A percentile compares a stretch with the other conserved stretches of the same genome.
These are phyloP conservation scores for Temnothorax longispinosus DNA, from an alignment of 1,140 invertebrate genomes.

Conservation along the genomic window DNA sequence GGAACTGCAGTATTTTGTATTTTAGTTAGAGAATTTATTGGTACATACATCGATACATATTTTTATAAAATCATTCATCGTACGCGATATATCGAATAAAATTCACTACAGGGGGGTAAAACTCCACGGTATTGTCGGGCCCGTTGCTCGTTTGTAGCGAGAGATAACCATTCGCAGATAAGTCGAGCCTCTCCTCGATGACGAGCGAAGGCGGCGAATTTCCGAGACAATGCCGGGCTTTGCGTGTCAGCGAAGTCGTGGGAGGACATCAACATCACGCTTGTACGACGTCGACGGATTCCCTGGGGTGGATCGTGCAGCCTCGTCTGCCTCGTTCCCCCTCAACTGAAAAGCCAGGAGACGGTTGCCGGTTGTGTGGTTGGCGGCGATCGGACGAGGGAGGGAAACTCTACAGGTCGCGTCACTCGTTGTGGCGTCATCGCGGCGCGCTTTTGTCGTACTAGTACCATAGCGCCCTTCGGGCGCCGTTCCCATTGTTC, in stretches of 20 bases:
- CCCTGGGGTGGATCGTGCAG: background rate
- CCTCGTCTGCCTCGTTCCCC: background rate
- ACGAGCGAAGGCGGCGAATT: background rate
- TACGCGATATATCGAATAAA: background rate
- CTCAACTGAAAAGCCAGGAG: constrained; percentile 31
- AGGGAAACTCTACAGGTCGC: constrained; percentile 41
- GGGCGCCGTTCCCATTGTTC: constrained; percentile 59
- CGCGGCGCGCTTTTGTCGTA: constrained; percentile 73
- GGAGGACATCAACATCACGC: constrained; percentile 35
- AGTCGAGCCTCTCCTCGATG: constrained; percentile 6
- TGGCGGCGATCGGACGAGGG: background rate
- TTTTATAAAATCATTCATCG: background rate
- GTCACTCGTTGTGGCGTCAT: constrained; percentile 57
- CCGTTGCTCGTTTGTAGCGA: constrained; percentile 2
- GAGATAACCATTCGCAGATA: constrained; percentile 25
- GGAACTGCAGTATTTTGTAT: background rate
- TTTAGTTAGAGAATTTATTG: background rate
- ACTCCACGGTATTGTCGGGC: background rate
- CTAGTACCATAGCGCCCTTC: constrained; percentile 51
- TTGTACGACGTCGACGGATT: constrained; percentile 52
- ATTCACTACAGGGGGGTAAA: background rate
- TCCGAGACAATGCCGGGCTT: constrained; percentile 39
- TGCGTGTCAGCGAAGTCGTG: background rate
- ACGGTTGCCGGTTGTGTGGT: constrained; percentile 23
- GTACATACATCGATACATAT: background rate